Evolutionary conservation across 2,797 vertebrate species (phyloP).

Genomic region (Arrhamphus sclerolepis): DNA sequence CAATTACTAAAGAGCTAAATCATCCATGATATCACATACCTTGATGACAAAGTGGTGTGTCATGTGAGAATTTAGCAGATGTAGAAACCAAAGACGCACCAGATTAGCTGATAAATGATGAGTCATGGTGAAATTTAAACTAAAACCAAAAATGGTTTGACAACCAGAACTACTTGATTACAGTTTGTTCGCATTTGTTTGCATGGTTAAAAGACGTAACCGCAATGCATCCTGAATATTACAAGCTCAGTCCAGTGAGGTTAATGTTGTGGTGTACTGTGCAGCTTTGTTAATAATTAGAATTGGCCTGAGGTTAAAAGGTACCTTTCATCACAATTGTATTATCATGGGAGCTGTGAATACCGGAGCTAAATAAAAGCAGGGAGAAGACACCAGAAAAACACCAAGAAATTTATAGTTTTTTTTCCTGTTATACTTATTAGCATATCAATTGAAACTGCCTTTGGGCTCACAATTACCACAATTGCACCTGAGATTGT

Average conservation of each 20-base stretch:
- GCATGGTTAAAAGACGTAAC: conserved; percentile 7
- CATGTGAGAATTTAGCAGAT: conserved; percentile 13
- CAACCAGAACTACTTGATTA: neutral
- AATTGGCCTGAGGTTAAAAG: conserved; percentile 59
- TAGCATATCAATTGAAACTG: conserved; percentile 43
- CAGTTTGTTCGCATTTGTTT: neutral
- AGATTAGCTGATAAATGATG: conserved; percentile 10
- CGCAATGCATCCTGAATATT: conserved; percentile 34
- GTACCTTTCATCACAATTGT: conserved; percentile 64
- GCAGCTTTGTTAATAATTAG: conserved; percentile 68
- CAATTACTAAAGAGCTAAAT: conserved; percentile 15
- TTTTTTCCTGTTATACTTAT: conserved; percentile 37
- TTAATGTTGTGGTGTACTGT: conserved; percentile 64
- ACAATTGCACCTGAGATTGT: conserved; percentile 29
- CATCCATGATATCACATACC: neutral
- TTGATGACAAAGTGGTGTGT: conserved; percentile 9
- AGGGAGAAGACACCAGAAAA: conserved; percentile 37
- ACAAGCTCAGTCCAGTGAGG: conserved; percentile 52
- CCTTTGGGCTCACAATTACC: conserved; percentile 33
- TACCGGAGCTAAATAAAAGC: conserved; percentile 40
- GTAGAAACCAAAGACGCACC: neutral
- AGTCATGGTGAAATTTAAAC: neutral
- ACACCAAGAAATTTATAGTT: conserved; percentile 14
- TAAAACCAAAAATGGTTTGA: conserved; percentile 1
- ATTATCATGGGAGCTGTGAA: conserved; percentile 63